A percentile compares a stretch with the other conserved stretches of the same genome.
Evolutionary conservation across 2,888 invertebrate genomes (phyloP).

Genomic region (Geotrupes spiniger): DNA sequence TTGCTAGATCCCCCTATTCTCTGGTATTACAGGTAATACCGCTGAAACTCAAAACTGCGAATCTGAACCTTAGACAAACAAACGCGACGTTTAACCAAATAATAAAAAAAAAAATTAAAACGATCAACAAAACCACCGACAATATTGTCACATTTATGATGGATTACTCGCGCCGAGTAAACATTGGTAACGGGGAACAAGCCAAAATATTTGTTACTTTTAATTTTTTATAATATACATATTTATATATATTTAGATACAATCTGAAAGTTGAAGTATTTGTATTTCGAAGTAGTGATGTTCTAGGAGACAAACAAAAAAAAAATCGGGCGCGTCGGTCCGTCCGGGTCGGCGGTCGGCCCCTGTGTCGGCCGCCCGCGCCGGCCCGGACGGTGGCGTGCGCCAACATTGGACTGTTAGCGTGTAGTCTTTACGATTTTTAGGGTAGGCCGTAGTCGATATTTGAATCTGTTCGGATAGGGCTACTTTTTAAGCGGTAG

Average conservation of each 20-base stretch:
- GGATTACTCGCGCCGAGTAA: constrained; percentile 32
- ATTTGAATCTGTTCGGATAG: not conserved
- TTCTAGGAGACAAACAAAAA: constrained; percentile 7
- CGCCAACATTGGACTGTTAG: constrained; percentile 23
- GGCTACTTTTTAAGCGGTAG: not conserved
- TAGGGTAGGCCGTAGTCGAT: not conserved
- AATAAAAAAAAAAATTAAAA: constrained; percentile 5
- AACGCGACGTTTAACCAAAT: constrained; percentile 11
- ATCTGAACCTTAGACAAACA: constrained; percentile 7
- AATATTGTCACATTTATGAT: constrained; percentile 42
- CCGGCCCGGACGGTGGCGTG: not conserved
- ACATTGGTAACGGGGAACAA: constrained; percentile 75
- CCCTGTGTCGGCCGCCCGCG: not conserved
- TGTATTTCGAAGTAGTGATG: constrained; percentile 22
- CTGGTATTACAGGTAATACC: constrained; percentile 43
- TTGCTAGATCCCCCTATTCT: constrained; percentile 44
- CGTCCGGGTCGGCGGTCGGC: constrained; percentile 6
- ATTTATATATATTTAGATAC: constrained; percentile 50
- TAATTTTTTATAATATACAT: constrained; percentile 54
- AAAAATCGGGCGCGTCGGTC: constrained; percentile 8
- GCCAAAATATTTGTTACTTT: constrained; percentile 77
- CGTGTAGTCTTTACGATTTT: constrained; percentile 17
- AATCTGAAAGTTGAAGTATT: constrained; percentile 38
- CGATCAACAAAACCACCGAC: constrained; percentile 31
- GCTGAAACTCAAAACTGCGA: constrained; percentile 15